Base-by-base conservation (phyloP, 2,113 vertebrate genomes). In the Cryptotis parvus region DNA sequence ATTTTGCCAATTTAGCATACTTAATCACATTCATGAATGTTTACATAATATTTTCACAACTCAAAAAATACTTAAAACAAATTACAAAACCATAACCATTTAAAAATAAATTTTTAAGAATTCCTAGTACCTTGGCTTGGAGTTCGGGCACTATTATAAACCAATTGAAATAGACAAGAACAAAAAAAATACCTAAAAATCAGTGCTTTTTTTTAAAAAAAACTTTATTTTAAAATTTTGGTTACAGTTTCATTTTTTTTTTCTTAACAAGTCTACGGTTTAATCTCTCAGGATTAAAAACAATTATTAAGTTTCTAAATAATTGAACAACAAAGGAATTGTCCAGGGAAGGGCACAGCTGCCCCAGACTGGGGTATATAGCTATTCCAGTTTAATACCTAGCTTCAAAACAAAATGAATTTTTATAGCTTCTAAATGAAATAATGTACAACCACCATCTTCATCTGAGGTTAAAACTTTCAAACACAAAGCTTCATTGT, bases 171-270 rank as follows among this genome's bases (percentile, higher is more conserved):
- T 97, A 97, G 96, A 97, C 96, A 97, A 97, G 93, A 97, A 97
- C 95, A 97, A 94, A 95, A 94, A n/a, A 95, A 96, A 94, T 97
- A 94, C 76, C 95, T 97, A 97, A 96, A 96, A 96, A 94, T 96
- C 96, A 91, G 89, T 9, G 89, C 6, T 82, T 90, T 91, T 92
- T 35, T 92, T 35, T 0, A 0, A 82, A 96, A 96, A 96, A 96
- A 96, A 85, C 96, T 97, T 97, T 97, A 97, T 97, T 97, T 97
- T 97, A 95, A 97, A 97, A 96, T 96, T 96, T 96, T 95, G 91
- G 86, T 97, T 96, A 97, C 96, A 97, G 86, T 95, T 95, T 96
- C 96, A 94, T 90, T 96, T 93, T 96, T 93, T n/a, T 49, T 92
- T 93, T 95, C 95, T 95, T 96, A 96, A 97, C 96, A 97, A 94